phyloP scores from a whole-genome alignment of 1,140 invertebrate species.

The Hermatobates lingyangjiaoensis region DNA sequence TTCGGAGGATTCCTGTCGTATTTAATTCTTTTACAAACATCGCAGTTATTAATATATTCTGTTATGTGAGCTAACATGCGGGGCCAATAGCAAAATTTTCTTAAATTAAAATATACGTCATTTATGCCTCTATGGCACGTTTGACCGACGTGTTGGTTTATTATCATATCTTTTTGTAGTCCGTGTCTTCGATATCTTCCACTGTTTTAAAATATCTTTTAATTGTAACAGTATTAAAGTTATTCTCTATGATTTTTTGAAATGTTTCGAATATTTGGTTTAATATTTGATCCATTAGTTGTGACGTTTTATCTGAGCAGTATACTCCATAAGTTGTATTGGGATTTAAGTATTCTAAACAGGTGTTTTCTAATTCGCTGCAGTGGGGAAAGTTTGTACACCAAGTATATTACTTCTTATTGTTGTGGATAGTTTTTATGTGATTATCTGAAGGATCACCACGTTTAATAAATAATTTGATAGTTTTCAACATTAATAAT shows the following conservation, averaged over 20 bases:
- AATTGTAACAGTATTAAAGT: neutral
- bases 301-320: neutral
- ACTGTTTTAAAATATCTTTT: neutral
- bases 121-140: conserved; percentile 1
- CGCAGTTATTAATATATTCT: conserved; percentile 2
- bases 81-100: conserved; percentile 1
- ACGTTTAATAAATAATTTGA: conserved; percentile 1
- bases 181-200: neutral
- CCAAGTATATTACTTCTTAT: neutral
- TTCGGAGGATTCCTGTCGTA: conserved; percentile 1
- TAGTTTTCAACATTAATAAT: neutral
- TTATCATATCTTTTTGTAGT: neutral
- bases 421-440: neutral
- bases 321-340: conserved; percentile 5
- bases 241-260: neutral
- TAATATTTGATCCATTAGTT: conserved; percentile 2
- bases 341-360: conserved; percentile 3
- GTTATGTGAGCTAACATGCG: neutral
- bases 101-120: conserved; percentile 2
- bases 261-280: neutral
- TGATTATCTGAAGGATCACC: neutral
- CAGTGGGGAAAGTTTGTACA: neutral
- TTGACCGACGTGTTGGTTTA: neutral
- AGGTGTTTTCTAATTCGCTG: neutral
- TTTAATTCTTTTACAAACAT: conserved; percentile 1